Conservation (phyloP, 2,888 invertebrate genomes). For the Sesamia inferens region DNA sequence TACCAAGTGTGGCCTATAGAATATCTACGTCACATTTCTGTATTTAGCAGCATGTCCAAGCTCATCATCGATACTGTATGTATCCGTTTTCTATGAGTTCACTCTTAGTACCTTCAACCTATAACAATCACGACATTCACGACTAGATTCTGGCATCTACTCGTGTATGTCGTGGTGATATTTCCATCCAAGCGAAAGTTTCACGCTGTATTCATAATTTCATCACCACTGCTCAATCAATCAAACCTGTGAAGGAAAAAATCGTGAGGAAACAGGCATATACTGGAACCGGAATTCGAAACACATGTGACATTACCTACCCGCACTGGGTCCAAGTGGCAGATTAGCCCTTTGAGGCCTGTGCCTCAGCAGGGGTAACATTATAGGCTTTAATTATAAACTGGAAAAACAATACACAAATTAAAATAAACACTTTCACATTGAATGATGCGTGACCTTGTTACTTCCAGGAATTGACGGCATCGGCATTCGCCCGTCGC, state of each 20-base stretch:
- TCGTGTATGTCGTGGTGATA: no score
- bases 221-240: no score
- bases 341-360: neutral
- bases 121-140: neutral
- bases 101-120: neutral
- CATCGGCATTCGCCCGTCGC: neutral
- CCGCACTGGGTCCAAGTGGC: neutral
- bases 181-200: no score
- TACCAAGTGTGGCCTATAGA: slow-evolving; percentile 70
- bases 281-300: neutral
- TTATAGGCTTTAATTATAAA: neutral
- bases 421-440: neutral
- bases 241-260: neutral
- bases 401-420: neutral
- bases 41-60: slow-evolving; percentile 71
- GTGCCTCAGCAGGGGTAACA: neutral
- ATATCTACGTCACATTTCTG: slow-evolving; percentile 72
- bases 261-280: no score
- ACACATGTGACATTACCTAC: neutral
- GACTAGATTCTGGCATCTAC: no score
- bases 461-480: slow-evolving; percentile 40
- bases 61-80: slow-evolving; percentile 75
- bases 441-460: neutral
- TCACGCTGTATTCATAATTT: no score
- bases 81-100: slow-evolving; percentile 13